phyloP scores from a whole-genome alignment of 2,113 vertebrate genomes.

The Pan paniscus region DNA sequence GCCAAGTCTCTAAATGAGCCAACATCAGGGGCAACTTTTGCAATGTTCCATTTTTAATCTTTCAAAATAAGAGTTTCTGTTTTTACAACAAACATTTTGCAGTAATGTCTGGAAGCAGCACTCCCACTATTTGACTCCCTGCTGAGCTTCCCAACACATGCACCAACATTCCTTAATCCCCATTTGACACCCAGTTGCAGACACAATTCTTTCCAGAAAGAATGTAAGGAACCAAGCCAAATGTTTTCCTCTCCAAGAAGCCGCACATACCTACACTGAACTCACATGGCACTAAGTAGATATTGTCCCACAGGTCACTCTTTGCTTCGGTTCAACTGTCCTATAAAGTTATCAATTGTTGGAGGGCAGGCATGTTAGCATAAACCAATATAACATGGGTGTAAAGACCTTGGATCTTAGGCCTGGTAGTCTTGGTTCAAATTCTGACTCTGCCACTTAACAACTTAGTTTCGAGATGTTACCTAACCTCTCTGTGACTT shows the following conservation, averaged over 20 bases:
- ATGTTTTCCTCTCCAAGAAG: not conserved
- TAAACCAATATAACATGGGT: not conserved
- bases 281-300: not conserved
- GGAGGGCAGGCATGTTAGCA: not conserved
- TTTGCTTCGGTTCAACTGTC: not conserved
- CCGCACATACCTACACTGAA: not conserved
- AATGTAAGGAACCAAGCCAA: not conserved
- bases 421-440: not conserved
- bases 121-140: not conserved
- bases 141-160: not conserved
- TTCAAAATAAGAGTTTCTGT: not conserved
- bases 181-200: not conserved
- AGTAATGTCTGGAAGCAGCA: not conserved
- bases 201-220: not conserved
- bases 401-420: not conserved
- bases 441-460: not conserved
- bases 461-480: not conserved
- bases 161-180: not conserved
- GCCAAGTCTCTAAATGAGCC: not conserved
- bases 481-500: not conserved
- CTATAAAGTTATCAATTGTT: not conserved
- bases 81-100: not conserved
- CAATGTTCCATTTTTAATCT: not conserved
- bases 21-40: not conserved
- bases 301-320: not conserved